Conservation (phyloP, 2,797 vertebrate species). For the Pipistrellus nathusii region DNA sequence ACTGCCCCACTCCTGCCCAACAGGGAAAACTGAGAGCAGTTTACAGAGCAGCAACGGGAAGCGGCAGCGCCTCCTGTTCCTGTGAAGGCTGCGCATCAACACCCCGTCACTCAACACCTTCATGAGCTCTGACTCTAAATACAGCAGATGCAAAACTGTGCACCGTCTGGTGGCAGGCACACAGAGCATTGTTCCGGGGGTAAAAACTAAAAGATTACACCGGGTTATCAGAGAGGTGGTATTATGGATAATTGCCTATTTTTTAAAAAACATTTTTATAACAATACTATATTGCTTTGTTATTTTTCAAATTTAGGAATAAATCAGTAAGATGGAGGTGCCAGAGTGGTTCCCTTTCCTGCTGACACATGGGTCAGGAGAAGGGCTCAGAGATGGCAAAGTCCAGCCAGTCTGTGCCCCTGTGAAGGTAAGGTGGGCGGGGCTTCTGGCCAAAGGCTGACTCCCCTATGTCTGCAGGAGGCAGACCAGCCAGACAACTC, state of each 20-base stretch:
- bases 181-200: neutral
- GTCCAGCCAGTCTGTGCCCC: neutral
- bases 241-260: neutral
- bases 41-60: neutral
- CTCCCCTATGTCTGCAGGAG: neutral
- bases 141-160: neutral
- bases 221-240: neutral
- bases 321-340: neutral
- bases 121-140: conserved; percentile 11
- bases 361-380: neutral
- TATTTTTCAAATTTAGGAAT: conserved; percentile 33
- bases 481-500: neutral
- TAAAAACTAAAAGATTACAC: neutral
- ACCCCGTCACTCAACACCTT: neutral
- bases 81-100: neutral
- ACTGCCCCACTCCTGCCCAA: neutral
- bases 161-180: neutral
- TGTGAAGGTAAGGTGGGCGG: neutral
- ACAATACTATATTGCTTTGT: neutral
- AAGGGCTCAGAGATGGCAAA: neutral
- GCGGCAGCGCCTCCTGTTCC: neutral
- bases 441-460: neutral
- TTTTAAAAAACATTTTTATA: neutral
- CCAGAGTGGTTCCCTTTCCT: neutral
- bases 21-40: neutral